These are phyloP conservation scores for Nettapus auritus DNA, from an alignment of 2,113 vertebrate genomes.

Conservation along the genomic window DNA sequence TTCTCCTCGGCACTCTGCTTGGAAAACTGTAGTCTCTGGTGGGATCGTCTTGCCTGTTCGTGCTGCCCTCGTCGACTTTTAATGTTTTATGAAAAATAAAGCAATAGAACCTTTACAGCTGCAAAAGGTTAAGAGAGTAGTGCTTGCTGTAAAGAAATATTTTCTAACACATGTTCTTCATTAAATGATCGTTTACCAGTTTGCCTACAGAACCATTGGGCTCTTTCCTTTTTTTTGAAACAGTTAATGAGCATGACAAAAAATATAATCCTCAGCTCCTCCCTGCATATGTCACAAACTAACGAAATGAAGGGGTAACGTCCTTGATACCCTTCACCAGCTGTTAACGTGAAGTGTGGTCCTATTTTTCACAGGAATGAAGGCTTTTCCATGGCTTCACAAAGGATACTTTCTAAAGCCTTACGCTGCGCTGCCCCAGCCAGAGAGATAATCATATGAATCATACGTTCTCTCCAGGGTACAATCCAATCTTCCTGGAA, in stretches of 20 bases:
- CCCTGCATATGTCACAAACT: background rate
- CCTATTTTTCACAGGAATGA: background rate
- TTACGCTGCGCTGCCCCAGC: background rate
- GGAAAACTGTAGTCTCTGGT: constrained; percentile 43
- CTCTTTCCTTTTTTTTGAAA: constrained; percentile 28
- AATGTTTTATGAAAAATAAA: constrained; percentile 57
- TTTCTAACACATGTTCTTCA: constrained; percentile 47
- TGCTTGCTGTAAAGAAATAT: constrained; percentile 28
- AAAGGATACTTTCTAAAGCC: constrained; percentile 16
- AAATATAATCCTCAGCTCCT: background rate
- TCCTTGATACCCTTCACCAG: background rate
- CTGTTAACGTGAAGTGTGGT: background rate
- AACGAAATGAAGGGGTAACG: background rate
- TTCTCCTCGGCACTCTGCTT: constrained; percentile 9
- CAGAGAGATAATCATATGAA: background rate
- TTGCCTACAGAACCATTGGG: constrained; percentile 30
- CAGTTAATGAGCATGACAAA: constrained; percentile 8
- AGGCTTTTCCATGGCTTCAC: constrained; percentile 24
- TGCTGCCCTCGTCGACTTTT: constrained; percentile 12
- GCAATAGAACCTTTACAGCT: constrained; percentile 53
- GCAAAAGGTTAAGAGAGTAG: constrained; percentile 44
- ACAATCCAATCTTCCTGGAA: background rate
- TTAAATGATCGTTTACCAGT: constrained; percentile 57
- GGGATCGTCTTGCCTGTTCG: background rate
- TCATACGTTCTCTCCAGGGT: background rate